phyloP scores from a whole-genome alignment of 2,113 vertebrate species.

The Eurystomus gularis region DNA sequence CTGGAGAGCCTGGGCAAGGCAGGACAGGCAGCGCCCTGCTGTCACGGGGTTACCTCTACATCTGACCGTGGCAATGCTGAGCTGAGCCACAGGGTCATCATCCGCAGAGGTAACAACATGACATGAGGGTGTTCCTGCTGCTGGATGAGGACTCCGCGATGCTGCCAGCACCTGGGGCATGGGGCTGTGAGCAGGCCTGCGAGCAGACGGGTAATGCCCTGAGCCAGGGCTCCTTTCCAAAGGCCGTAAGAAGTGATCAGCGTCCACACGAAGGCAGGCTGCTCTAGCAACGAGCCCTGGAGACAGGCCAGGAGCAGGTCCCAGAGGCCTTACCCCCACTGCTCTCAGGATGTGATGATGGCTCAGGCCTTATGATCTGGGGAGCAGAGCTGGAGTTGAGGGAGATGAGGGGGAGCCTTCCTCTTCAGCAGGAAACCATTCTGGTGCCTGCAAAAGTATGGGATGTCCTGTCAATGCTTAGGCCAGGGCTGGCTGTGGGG shows the following conservation, averaged over 20 bases:
- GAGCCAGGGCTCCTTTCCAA: background rate
- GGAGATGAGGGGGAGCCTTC: background rate
- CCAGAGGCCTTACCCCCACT: background rate
- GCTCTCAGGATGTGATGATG: background rate
- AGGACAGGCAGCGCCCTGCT: background rate
- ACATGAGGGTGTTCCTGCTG: background rate
- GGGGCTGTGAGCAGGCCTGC: background rate
- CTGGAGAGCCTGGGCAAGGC: background rate
- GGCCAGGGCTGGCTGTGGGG: background rate
- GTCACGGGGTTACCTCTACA: background rate
- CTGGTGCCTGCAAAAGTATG: background rate
- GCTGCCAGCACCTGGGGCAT: background rate
- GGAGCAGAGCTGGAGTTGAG: background rate
- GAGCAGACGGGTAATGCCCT: background rate
- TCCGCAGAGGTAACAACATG: accelerated
- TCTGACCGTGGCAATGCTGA: background rate
- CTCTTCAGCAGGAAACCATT: background rate
- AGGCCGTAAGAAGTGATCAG: background rate
- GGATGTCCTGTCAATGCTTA: background rate
- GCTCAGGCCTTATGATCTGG: background rate
- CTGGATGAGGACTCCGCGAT: background rate
- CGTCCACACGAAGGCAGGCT: accelerated
- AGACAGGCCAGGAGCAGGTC: background rate
- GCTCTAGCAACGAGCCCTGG: background rate
- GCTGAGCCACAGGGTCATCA: background rate